phyloP scores from a whole-genome alignment of 1,140 invertebrate genomes.

The Magallana gigas region DNA sequence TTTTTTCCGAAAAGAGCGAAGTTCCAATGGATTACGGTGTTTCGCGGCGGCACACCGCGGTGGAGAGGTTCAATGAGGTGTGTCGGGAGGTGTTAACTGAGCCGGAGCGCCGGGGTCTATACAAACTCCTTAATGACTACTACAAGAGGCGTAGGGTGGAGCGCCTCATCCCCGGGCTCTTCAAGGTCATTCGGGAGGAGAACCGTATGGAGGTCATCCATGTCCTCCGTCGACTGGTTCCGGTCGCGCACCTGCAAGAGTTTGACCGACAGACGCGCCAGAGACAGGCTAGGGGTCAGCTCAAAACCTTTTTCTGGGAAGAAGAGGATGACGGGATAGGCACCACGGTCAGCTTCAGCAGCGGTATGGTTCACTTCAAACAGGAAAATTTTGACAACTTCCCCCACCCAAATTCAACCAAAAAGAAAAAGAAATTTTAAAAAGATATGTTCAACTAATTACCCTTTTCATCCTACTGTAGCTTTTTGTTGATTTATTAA shows the following conservation, averaged over 20 bases:
- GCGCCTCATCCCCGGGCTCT: slow-evolving; percentile 58
- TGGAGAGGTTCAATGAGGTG: slow-evolving; percentile 30
- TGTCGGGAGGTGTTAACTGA: slow-evolving; percentile 46
- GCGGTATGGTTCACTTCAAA: not conserved
- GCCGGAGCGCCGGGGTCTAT: slow-evolving; percentile 55
- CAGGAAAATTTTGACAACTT: no score
- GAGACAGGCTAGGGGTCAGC: not conserved
- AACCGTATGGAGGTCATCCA: slow-evolving; percentile 64
- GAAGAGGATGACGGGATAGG: not conserved
- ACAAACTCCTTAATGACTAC: slow-evolving; percentile 65
- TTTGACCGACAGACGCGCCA: slow-evolving; percentile 53
- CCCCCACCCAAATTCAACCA: not conserved
- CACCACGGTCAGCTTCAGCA: slow-evolving; percentile 2
- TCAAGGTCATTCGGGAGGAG: slow-evolving; percentile 59
- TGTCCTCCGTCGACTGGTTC: slow-evolving; percentile 62
- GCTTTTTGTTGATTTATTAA: not conserved
- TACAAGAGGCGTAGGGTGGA: slow-evolving; percentile 57
- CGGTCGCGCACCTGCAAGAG: slow-evolving; percentile 55
- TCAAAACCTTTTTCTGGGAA: slow-evolving; percentile 21
- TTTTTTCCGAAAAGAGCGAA: no score
- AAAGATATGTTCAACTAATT: not conserved
- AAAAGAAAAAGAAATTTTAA: not conserved
- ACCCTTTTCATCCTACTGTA: not conserved
- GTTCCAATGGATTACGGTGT: not conserved
- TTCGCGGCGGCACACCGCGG: not conserved